phyloP scores from a whole-genome alignment of 2,797 vertebrate species.

The Caiman crocodilus region DNA sequence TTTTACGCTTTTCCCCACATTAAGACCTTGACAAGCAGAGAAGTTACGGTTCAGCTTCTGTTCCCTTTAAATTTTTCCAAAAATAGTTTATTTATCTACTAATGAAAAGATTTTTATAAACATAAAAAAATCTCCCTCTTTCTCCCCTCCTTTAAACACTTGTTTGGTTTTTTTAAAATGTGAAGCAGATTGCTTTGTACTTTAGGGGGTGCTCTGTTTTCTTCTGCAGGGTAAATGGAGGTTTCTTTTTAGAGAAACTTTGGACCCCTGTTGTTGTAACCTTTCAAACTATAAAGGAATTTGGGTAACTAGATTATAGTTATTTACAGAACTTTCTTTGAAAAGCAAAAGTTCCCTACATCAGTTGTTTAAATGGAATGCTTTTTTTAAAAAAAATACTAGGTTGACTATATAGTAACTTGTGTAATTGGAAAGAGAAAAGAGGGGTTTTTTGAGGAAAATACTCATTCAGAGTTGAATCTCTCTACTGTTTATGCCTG shows the following conservation, averaged over 20 bases:
- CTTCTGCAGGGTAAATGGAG: slow-evolving; percentile 14
- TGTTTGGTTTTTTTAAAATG: neutral
- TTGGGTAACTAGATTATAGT: slow-evolving; percentile 46
- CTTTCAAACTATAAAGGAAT: slow-evolving; percentile 55
- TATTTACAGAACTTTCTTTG: slow-evolving; percentile 53
- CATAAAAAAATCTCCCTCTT: slow-evolving; percentile 47
- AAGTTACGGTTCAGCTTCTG: slow-evolving; percentile 68
- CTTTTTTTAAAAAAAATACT: slow-evolving; percentile 13
- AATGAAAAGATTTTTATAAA: slow-evolving; percentile 45
- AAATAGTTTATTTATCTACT: slow-evolving; percentile 54
- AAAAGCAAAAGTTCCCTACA: slow-evolving; percentile 48
- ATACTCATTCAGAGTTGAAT: slow-evolving; percentile 9
- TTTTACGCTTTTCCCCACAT: slow-evolving; percentile 51
- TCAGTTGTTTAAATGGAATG: slow-evolving; percentile 41
- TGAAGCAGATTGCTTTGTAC: neutral
- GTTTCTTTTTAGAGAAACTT: slow-evolving; percentile 39
- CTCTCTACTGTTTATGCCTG: slow-evolving; percentile 24
- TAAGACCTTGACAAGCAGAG: slow-evolving; percentile 57
- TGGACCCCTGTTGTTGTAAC: slow-evolving; percentile 21
- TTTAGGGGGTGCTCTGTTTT: slow-evolving; percentile 36
- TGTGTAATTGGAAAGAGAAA: neutral
- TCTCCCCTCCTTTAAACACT: neutral
- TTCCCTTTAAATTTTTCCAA: slow-evolving; percentile 58
- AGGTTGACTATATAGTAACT: neutral
- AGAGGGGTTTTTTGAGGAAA: slow-evolving; percentile 21